Conservation (phyloP, 1,140 invertebrate genomes). For the Lerema accius region DNA sequence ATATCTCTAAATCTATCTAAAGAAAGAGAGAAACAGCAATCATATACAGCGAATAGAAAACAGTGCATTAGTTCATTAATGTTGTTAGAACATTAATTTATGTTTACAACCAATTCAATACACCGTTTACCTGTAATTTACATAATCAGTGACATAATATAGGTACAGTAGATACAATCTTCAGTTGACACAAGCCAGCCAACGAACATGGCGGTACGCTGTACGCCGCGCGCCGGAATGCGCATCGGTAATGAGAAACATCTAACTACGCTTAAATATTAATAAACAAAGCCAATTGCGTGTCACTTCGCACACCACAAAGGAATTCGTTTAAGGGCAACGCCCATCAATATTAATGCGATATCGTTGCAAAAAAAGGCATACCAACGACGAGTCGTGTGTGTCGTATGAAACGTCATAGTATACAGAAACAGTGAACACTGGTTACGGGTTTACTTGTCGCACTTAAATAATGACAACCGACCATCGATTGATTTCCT, state of each 20-base stretch:
- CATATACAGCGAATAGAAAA: too few species aligned
- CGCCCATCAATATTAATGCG: slow-evolving; percentile 23
- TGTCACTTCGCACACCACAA: slow-evolving; percentile 18
- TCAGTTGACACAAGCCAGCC: not conserved
- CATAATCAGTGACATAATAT: too few species aligned
- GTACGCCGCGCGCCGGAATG: slow-evolving; percentile 2
- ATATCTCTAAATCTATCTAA: too few species aligned
- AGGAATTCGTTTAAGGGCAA: slow-evolving; percentile 30
- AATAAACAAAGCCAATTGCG: slow-evolving; percentile 9
- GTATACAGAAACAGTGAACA: too few species aligned
- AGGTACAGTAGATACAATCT: not conserved
- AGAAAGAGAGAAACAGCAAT: too few species aligned
- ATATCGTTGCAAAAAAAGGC: slow-evolving; percentile 11
- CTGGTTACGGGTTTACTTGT: too few species aligned
- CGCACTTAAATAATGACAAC: too few species aligned
- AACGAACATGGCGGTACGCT: not conserved
- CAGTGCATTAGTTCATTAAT: too few species aligned
- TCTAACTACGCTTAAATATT: slow-evolving; percentile 4
- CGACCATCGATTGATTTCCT: too few species aligned
- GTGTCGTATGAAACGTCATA: not conserved
- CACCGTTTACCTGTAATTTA: too few species aligned
- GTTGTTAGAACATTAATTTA: too few species aligned
- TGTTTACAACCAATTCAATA: too few species aligned
- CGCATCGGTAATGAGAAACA: slow-evolving; percentile 3
- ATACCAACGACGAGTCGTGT: not conserved